phyloP scores from a whole-genome alignment of 2,888 invertebrate genomes.

The Fragum whitleyi region DNA sequence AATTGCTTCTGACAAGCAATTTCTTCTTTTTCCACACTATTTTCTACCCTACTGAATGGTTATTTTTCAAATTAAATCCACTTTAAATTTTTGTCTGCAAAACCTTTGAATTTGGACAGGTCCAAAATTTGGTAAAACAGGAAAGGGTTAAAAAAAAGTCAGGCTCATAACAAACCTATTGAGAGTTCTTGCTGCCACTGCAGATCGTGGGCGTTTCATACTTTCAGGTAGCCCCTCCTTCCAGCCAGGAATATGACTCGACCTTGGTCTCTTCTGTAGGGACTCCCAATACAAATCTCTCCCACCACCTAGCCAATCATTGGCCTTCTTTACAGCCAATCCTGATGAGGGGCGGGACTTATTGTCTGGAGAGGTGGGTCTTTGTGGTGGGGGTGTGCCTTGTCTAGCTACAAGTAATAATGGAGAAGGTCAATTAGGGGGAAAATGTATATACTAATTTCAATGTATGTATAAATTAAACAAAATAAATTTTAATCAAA shows the following conservation, averaged over 20 bases:
- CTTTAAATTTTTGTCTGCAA: too few relatives aligned
- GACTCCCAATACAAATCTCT: constrained; percentile 81
- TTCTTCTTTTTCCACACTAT: too few relatives aligned
- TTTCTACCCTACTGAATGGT: too few relatives aligned
- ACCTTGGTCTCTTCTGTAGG: constrained; percentile 72
- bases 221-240: constrained; percentile 80
- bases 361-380: constrained; percentile 68
- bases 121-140: too few relatives aligned
- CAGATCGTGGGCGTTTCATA: constrained; percentile 76
- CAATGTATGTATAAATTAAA: too few relatives aligned
- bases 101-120: too few relatives aligned
- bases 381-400: constrained; percentile 74
- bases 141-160: too few relatives aligned
- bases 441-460: background rate
- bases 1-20: too few relatives aligned
- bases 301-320: constrained; percentile 82
- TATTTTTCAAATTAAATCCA: too few relatives aligned
- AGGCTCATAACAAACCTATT: constrained; percentile 59
- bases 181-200: constrained; percentile 69
- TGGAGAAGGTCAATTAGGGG: background rate
- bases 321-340: constrained; percentile 68
- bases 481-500: too few relatives aligned
- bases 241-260: constrained; percentile 82
- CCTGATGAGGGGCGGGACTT: constrained; percentile 63
- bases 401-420: constrained; percentile 48